Base-by-base conservation (phyloP, 2,797 vertebrate genomes). In the Gorsachius magnificus region DNA sequence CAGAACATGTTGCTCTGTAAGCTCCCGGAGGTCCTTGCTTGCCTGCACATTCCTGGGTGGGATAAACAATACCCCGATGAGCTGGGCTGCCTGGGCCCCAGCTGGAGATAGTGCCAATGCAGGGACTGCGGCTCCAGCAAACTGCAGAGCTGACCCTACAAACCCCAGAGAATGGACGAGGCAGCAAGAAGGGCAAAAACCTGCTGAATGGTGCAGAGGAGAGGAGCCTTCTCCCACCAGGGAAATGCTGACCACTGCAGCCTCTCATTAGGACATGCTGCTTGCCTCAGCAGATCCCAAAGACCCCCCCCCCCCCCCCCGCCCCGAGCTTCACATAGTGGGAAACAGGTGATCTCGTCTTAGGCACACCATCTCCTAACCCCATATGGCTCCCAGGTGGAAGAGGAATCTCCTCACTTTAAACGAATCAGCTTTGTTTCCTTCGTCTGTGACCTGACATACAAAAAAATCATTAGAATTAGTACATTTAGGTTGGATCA, bases 11-110 rank as follows among this genome's bases (percentile, higher is more conserved):
- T 81, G 74, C 74, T 83, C 51, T 92, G 57, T 38, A 83, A 69
- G 60, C 46, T 89, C 63, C 45, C 13, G 0, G 48, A 87, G 64
- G 35, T 93, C 75, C 56, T 70, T 65, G 85, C 83, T 93, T 0
- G 51, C 71, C 91, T 78, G 92, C 87, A 83, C 79, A 87, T 93
- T 95, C 91, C 91, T 84, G 70, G 63, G 63, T 72, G 83, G 70
- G 56, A 91, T 85, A 79, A 94, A 91, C 76, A 96, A 91, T 72
- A 93, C 24, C 72, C 65, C 0, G 6, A 12, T 81, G 76, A 96
- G 85, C 65, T 46, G 90, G 65, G 50, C 79, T 3, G 57, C 70
- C 82, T 25, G 68, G 43, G 54, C 45, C 51, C 71, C 1, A 12
- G 79, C 53, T 83, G 82, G 75, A 89, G 65, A 83, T 17, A 45